Percentiles rank a stretch among this genome's conserved stretches.
These are phyloP conservation scores for Zaprionus capensis DNA, from an alignment of 1,140 invertebrate genomes.

Conservation along the genomic window DNA sequence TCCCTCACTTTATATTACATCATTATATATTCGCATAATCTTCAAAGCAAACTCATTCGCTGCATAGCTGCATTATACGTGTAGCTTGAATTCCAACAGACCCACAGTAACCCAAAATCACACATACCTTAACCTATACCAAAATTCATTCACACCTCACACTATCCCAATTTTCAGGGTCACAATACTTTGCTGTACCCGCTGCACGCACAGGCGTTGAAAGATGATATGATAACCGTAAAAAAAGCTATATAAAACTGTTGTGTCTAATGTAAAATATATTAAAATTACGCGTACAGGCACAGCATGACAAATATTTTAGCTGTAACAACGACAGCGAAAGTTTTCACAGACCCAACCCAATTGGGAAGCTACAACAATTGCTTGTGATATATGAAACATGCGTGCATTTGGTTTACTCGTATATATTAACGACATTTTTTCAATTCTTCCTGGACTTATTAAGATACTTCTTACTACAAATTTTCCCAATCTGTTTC, in stretches of 20 bases:
- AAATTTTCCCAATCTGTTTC: background rate
- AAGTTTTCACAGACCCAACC: constrained; percentile 21
- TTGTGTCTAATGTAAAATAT: constrained; percentile 19
- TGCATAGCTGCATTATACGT: too few species aligned
- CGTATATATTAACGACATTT: too few species aligned
- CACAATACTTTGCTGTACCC: background rate
- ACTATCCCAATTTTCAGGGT: background rate
- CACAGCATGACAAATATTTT: constrained; percentile 33
- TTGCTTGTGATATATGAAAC: background rate
- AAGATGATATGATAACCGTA: constrained; percentile 13
- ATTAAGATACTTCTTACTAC: constrained; percentile 3
- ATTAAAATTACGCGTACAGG: constrained; percentile 27
- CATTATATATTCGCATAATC: too few species aligned
- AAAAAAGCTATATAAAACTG: constrained; percentile 2
- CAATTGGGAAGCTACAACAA: background rate
- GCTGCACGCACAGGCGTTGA: constrained; percentile 20
- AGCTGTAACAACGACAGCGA: constrained; percentile 29
- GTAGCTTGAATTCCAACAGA: too few species aligned
- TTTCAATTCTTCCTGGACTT: background rate
- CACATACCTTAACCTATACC: background rate
- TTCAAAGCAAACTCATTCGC: too few species aligned
- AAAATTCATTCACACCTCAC: constrained; percentile 2
- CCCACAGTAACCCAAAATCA: too few species aligned
- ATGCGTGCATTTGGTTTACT: constrained; percentile 8
- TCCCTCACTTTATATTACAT: too few species aligned